Conservation (phyloP, 2,888 invertebrate genomes). For the Seira musarum region DNA sequence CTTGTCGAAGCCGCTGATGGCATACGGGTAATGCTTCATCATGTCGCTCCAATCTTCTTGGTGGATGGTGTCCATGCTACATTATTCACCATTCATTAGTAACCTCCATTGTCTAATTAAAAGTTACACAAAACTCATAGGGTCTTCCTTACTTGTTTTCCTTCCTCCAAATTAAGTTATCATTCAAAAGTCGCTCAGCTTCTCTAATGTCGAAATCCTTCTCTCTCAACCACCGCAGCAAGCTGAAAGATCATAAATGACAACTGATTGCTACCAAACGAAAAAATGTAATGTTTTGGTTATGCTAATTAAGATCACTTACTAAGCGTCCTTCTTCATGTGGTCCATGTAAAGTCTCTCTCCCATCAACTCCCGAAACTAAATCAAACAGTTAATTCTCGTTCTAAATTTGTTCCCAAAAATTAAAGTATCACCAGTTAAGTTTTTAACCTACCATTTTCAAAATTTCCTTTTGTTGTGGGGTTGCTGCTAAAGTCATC, state of each 20-base stretch:
- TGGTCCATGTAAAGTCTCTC: constrained; percentile 28
- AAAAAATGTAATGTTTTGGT: too few species aligned
- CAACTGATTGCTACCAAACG: too few species aligned
- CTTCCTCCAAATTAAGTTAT: too few species aligned
- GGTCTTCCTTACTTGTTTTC: too few species aligned
- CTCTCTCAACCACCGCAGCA: too few species aligned
- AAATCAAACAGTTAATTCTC: too few species aligned
- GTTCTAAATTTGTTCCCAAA: background rate
- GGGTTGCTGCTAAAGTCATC: constrained; percentile 30
- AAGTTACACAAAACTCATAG: too few species aligned
- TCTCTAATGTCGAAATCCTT: constrained; percentile 33
- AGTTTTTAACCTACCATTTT: constrained; percentile 36
- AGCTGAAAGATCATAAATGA: too few species aligned
- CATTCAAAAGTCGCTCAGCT: constrained; percentile 20
- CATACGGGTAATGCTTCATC: constrained; percentile 43
- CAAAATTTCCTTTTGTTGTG: constrained; percentile 35
- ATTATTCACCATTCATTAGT: too few species aligned
- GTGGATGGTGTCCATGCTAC: constrained; percentile 45
- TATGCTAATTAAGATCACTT: too few species aligned
- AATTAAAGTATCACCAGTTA: too few species aligned
- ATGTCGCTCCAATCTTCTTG: constrained; percentile 50
- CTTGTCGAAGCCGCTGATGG: constrained; percentile 35
- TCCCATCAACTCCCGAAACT: constrained; percentile 28
- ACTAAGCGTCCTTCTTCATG: constrained; percentile 46
- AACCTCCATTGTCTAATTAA: too few species aligned